phyloP scores from a whole-genome alignment of 2,797 vertebrate genomes.

The Squalus acanthias region DNA sequence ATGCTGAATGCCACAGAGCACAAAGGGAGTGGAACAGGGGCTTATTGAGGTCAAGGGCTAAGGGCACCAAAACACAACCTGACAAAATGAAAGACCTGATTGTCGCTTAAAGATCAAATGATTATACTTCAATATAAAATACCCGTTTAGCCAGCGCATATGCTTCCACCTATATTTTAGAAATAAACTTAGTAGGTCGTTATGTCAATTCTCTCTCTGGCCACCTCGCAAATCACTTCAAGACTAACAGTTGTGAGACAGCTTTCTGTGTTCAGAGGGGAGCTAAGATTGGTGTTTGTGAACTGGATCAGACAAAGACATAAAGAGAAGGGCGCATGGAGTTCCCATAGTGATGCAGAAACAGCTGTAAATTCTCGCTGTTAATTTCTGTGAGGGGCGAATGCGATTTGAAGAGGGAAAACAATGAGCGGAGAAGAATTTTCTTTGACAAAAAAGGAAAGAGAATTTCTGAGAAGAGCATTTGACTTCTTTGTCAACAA shows the following conservation, averaged over 20 bases:
- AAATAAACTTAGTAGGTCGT: background rate
- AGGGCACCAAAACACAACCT: conserved; percentile 27
- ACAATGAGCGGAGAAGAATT: background rate
- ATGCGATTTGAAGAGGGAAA: background rate
- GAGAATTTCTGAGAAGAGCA: background rate
- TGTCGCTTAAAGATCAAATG: background rate
- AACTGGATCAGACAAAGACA: background rate
- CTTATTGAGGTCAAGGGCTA: conserved; percentile 27
- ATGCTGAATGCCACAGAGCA: background rate
- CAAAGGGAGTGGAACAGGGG: background rate
- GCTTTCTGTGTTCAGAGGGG: background rate
- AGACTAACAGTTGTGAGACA: background rate
- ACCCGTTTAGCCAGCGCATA: background rate
- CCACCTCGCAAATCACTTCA: background rate
- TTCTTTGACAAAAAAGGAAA: background rate
- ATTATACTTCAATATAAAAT: conserved; percentile 4
- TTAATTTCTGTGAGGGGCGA: background rate
- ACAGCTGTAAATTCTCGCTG: conserved; percentile 2
- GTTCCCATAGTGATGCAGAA: conserved; percentile 23
- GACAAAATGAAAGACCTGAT: background rate
- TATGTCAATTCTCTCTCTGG: background rate
- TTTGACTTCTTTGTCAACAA: background rate
- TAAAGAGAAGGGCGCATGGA: background rate
- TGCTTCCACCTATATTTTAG: conserved; percentile 9
- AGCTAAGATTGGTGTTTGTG: conserved; percentile 3